Base-by-base conservation (phyloP, 2,888 invertebrate species). In the Thalpophila matura region DNA sequence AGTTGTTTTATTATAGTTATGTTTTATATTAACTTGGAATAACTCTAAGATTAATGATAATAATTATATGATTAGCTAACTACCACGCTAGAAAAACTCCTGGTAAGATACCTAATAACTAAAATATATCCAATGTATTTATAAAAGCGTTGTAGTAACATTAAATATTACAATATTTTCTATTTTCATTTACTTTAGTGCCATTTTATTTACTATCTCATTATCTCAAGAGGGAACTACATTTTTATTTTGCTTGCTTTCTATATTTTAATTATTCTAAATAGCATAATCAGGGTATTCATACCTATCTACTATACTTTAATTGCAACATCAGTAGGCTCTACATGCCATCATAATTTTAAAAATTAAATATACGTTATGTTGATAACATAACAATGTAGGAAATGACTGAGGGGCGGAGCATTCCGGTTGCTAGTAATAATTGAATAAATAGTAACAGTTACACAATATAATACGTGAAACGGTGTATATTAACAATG, bases 401-500 rank as follows among this genome's bases (percentile, higher is more conserved):
- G 35, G 10, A 31, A 56, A 27, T 47, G 14, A 22, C 26, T 16
- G 7, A 18, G 18, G 27, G 33, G 50, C 20, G 24, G 7, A 29
- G 20, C 18, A 37, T n/a, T 31, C 22, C 10, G 9, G 35, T 18
- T 16, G 6, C 18, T 38, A 29, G 14, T 51, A 51, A 49, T 63
- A 65, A 74, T 58, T 68, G 24, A 20, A 33, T 37, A 53, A 73
- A 74, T 51, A 37, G 18, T 51, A 51, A 43, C 20, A 49, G 27
- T 63, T 71, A 50, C 40, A 50, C 63, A 80, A 78, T 56, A 38
- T 56, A 38, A 49, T 49, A 60, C 42, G 59, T 37, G 51, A 69
- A 78, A 63, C 60, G 24, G 56, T 45, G 56, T 65, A 26, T 46
- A 78, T 68, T 62, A 67, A 55, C 64, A 79, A 67, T 65, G 65